Conservation (phyloP, 2,888 invertebrate genomes). For the Ophion slaviceki region DNA sequence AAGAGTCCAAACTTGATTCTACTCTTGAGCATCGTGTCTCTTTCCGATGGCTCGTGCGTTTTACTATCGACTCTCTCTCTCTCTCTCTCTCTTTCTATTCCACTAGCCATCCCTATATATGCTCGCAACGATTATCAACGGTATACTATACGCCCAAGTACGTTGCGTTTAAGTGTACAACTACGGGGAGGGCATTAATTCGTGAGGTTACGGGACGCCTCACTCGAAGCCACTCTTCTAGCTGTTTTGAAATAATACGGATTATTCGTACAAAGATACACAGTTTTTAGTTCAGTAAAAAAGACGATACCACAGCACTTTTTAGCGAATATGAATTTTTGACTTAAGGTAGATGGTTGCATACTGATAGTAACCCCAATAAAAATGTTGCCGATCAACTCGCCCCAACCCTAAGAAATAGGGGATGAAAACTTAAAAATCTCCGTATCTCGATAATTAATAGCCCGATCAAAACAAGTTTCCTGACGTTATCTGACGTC, state of each 20-base stretch:
- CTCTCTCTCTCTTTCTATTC: constrained; percentile 15
- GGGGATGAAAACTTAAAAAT: too few relatives aligned
- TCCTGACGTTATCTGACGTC: too few relatives aligned
- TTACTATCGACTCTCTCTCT: background rate
- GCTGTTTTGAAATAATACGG: background rate
- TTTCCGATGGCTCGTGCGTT: constrained; percentile 8
- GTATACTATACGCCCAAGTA: background rate
- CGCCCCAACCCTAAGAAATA: too few relatives aligned
- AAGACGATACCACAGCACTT: too few relatives aligned
- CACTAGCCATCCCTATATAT: background rate
- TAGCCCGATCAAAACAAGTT: too few relatives aligned
- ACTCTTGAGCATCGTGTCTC: constrained; percentile 25
- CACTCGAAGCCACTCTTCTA: background rate
- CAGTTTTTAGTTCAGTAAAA: background rate
- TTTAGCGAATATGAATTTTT: too few relatives aligned
- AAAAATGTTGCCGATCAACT: too few relatives aligned
- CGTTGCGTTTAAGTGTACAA: constrained; percentile 6
- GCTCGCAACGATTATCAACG: constrained; percentile 2
- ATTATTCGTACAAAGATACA: background rate
- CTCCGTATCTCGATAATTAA: too few relatives aligned
- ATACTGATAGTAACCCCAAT: too few relatives aligned
- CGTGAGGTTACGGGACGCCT: background rate
- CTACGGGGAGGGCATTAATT: constrained; percentile 4
- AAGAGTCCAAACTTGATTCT: constrained; percentile 71
- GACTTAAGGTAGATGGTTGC: too few relatives aligned